phyloP scores from a whole-genome alignment of 2,797 vertebrate species.

The Bradypodion pumilum region DNA sequence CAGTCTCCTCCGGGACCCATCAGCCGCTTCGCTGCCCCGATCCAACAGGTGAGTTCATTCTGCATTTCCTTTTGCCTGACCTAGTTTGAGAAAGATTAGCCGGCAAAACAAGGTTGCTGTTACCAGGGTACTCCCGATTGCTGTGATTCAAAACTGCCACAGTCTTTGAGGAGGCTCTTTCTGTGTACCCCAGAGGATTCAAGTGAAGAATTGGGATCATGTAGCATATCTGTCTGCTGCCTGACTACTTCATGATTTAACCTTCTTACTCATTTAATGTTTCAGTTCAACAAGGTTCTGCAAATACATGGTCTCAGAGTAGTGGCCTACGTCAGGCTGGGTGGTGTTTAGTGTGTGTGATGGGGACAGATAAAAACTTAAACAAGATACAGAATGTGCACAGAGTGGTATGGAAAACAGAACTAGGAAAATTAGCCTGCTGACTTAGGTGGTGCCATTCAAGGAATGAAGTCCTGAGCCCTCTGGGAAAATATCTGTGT shows the following conservation, averaged over 20 bases:
- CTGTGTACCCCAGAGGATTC: no score
- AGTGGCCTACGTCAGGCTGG: slow-evolving; percentile 11
- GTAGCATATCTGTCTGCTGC: neutral
- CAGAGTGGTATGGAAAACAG: neutral
- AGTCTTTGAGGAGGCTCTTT: no score
- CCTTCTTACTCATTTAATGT: neutral
- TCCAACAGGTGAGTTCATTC: no score
- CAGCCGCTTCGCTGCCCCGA: no score
- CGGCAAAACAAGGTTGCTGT: no score
- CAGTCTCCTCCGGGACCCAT: no score
- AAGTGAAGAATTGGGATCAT: neutral
- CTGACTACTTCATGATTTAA: neutral
- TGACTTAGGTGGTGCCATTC: neutral
- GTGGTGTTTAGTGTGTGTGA: neutral
- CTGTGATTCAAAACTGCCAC: no score
- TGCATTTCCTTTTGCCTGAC: no score
- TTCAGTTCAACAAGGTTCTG: neutral
- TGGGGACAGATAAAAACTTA: neutral
- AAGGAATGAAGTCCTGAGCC: neutral
- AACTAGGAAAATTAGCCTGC: slow-evolving; percentile 9
- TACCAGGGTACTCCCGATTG: no score
- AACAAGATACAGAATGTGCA: neutral
- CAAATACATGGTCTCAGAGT: neutral
- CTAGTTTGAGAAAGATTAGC: no score
- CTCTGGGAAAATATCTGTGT: neutral